phyloP scores from a whole-genome alignment of 2,113 vertebrate species.

The Riparia riparia region DNA sequence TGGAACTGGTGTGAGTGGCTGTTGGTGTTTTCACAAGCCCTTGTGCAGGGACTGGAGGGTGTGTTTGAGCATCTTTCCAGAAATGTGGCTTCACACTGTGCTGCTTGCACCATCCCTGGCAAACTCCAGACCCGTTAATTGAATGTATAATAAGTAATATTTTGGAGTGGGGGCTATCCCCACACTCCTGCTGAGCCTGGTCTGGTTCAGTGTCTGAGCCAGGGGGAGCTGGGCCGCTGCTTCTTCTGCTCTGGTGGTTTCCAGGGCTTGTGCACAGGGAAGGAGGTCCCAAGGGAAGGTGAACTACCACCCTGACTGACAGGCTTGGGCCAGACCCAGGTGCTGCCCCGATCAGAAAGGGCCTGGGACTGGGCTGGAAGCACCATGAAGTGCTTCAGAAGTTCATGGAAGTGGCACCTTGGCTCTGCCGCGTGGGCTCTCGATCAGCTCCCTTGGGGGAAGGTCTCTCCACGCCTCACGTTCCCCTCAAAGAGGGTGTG shows the following conservation, averaged over 20 bases:
- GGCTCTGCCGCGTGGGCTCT: not conserved
- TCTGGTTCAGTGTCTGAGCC: not conserved
- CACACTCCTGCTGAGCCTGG: not conserved
- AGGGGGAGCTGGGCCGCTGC: not conserved
- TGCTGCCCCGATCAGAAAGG: not conserved
- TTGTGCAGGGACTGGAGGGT: rapidly evolving
- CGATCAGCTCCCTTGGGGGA: rapidly evolving
- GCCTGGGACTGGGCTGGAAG: not conserved
- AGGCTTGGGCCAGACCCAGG: not conserved
- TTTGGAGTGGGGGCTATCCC: not conserved
- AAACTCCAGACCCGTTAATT: not conserved
- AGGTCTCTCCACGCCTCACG: not conserved
- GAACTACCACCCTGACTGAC: rapidly evolving
- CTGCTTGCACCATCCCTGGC: not conserved
- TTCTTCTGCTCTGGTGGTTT: not conserved
- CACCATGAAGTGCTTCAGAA: not conserved
- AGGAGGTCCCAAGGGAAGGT: not conserved
- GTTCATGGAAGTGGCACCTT: not conserved
- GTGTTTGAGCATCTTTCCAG: not conserved
- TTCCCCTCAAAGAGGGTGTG: not conserved
- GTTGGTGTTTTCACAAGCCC: not conserved
- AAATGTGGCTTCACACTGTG: not conserved
- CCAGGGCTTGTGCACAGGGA: not conserved
- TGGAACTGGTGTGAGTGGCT: not conserved
- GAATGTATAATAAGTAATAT: too few relatives aligned